phyloP scores from a whole-genome alignment of 2,797 vertebrate species.

The Chaenodraco wilsoni region DNA sequence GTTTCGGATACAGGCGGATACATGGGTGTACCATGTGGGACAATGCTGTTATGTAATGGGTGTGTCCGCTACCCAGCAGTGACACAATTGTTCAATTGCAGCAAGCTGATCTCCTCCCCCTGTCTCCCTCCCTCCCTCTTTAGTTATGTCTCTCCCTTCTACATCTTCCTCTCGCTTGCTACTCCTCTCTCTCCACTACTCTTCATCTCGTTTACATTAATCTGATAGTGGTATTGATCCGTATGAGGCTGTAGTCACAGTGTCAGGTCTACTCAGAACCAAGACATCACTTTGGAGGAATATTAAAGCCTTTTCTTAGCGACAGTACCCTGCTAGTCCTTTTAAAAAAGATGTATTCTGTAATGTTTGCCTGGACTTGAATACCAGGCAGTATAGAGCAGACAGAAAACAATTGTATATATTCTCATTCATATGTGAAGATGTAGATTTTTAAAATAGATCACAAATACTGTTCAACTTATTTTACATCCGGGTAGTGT shows the following conservation, averaged over 20 bases:
- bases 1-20: slow-evolving; percentile 44
- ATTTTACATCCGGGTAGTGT: background rate
- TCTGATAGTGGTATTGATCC: slow-evolving; percentile 23
- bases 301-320: background rate
- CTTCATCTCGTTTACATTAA: slow-evolving; percentile 22
- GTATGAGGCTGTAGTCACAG: slow-evolving; percentile 6
- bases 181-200: slow-evolving; percentile 4
- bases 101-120: slow-evolving; percentile 38
- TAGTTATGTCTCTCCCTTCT: background rate
- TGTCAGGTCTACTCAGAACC: slow-evolving; percentile 13
- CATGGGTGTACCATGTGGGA: slow-evolving; percentile 45
- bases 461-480: background rate
- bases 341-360: background rate
- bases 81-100: slow-evolving; percentile 51
- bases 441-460: slow-evolving; percentile 5
- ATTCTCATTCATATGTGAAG: background rate
- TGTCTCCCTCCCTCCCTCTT: slow-evolving; percentile 4
- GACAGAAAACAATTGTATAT: background rate
- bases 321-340: background rate
- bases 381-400: slow-evolving; percentile 6
- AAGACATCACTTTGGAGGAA: slow-evolving; percentile 1
- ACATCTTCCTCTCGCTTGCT: slow-evolving; percentile 10
- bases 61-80: slow-evolving; percentile 49
- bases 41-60: slow-evolving; percentile 61
- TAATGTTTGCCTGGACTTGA: background rate